phyloP scores from a whole-genome alignment of 1,140 invertebrate genomes.

The Listronotus oregonensis region DNA sequence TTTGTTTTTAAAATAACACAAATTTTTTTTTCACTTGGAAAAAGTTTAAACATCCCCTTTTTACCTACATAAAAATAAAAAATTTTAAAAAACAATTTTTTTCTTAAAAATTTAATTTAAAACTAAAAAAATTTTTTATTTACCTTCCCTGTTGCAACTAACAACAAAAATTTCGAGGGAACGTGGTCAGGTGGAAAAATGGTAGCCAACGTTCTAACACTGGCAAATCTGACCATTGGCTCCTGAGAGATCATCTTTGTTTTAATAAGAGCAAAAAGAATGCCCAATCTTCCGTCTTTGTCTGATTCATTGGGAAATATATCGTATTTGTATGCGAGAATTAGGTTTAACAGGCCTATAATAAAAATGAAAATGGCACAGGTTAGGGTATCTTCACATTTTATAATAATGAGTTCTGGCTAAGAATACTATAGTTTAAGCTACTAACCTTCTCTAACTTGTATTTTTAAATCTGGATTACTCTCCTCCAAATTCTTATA shows the following conservation, averaged over 20 bases:
- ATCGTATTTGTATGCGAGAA: slow-evolving; percentile 67
- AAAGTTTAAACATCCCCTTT: no score
- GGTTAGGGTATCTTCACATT: no score
- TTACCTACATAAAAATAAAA: no score
- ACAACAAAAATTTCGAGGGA: slow-evolving; percentile 79
- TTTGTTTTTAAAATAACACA: no score
- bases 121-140: no score
- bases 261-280: slow-evolving; percentile 59
- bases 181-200: slow-evolving; percentile 83
- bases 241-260: slow-evolving; percentile 69
- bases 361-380: no score
- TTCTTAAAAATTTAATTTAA: no score
- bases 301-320: slow-evolving; percentile 48
- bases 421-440: no score
- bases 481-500: slow-evolving; percentile 69
- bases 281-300: slow-evolving; percentile 48
- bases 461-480: slow-evolving; percentile 52
- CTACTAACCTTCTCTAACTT: slow-evolving; percentile 45
- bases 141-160: slow-evolving; percentile 84
- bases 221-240: slow-evolving; percentile 76
- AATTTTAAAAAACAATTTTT: no score
- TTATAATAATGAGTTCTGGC: no score
- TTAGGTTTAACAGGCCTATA: slow-evolving; percentile 53
- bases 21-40: no score
- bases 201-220: slow-evolving; percentile 79